Conservation (phyloP, 2,113 vertebrate species). For the Nothocercus nigrocapillus region DNA sequence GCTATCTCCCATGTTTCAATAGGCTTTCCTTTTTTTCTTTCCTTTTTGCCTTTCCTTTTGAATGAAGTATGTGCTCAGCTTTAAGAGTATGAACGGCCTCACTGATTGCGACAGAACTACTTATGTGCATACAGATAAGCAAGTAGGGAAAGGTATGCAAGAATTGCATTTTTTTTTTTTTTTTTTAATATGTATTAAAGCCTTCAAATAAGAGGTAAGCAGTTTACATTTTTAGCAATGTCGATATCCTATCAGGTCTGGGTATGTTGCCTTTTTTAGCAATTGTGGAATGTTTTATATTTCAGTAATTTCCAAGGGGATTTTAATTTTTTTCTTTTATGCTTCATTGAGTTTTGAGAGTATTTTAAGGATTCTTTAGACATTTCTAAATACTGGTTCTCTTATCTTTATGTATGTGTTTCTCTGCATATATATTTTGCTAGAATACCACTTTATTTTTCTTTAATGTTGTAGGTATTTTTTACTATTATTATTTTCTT, state of each 20-base stretch:
- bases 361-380: background rate
- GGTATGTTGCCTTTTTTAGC: background rate
- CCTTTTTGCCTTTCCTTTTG: background rate
- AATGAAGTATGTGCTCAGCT: background rate
- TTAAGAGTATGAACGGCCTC: background rate
- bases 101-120: background rate
- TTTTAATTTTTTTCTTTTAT: background rate
- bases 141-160: background rate
- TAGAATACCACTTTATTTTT: background rate
- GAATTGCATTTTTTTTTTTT: background rate
- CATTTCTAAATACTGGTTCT: background rate
- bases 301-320: background rate
- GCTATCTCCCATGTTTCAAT: background rate
- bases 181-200: background rate
- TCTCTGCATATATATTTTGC: background rate
- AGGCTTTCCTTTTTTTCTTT: background rate
- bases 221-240: background rate
- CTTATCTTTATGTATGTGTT: background rate
- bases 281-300: background rate
- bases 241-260: background rate
- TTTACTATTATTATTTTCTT: background rate
- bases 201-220: background rate
- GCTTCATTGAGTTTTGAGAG: background rate
- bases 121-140: background rate
- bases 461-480: background rate